Base-by-base conservation (phyloP, 2,797 vertebrate genomes). In the Phoxinus dragarum region DNA sequence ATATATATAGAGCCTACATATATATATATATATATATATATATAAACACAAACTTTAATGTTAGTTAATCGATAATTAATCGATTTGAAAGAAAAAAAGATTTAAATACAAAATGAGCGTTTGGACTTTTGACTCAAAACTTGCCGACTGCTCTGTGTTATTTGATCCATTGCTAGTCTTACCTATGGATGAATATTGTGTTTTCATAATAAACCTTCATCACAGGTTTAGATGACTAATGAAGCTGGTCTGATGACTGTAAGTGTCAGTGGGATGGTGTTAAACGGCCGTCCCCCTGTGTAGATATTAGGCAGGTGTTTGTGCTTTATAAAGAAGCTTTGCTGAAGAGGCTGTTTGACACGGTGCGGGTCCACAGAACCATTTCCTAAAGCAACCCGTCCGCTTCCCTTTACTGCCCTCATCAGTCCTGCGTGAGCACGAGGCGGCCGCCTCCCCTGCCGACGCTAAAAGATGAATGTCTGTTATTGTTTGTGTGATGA, bases 401-500 rank as follows among this genome's bases (percentile, higher is more conserved):
- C 69, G n/a, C 36, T 74, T 88, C 81, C 80, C 79, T 79, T 68
- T 81, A 88, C 88, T 71, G 90, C 91, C 89, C 93, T 93, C 93
- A 91, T 93, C 93, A 74, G 75, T 85, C 68, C 93, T 90, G 84
- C 91, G 81, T 90, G 91, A 90, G 86, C 90, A 17, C 27, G 27
- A n/a, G 72, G 74, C 84, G 82, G 59, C 68, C 79, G 85, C 79
- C 86, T 88, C 67, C 78, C 76, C 86, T 72, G 71, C 64, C 31
- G 77, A 34, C 56, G 81, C 86, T 90, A 87, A 91, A 95, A 96
- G 96, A 96, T 95, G 92, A 94, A 96, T 95, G 95, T 89, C 94
- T 96, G 94, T 96, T 97, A 96, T 94, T 97, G 96, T 97, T 97
- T 96, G 94, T 95, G 95, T 94, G 95, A 94, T 96, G 96, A 97